Evolutionary conservation across 2,797 vertebrate species (phyloP).

Genomic region (Cyclura pinguis): DNA sequence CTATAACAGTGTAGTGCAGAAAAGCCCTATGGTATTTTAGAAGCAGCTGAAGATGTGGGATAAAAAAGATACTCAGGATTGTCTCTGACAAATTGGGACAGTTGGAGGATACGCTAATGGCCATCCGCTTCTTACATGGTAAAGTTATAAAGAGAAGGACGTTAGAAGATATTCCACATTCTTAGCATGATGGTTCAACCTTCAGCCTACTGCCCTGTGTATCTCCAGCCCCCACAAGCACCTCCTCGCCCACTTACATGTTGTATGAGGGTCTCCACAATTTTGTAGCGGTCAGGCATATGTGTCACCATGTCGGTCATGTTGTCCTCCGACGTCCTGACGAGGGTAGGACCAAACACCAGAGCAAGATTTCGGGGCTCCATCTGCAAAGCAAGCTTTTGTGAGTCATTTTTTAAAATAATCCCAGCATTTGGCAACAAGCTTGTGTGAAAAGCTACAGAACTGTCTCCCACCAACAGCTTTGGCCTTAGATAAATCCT

Average conservation of each 20-base stretch:
- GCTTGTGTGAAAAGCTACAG: not conserved
- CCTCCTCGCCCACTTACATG: slow-evolving; percentile 83
- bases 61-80: too few species aligned
- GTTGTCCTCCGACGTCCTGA: slow-evolving; percentile 97
- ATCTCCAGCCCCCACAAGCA: rapidly evolving
- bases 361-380: slow-evolving; percentile 96
- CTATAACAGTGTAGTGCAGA: too few species aligned
- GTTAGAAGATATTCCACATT: not conserved
- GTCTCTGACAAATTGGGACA: too few species aligned
- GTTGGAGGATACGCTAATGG: not conserved
- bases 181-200: not conserved
- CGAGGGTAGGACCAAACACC: slow-evolving; percentile 96
- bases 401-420: not conserved
- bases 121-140: not conserved
- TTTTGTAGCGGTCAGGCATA: slow-evolving; percentile 99
- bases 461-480: not conserved
- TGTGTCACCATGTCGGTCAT: slow-evolving; percentile 99
- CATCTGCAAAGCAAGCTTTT: slow-evolving; percentile 84
- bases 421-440: not conserved
- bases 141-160: not conserved
- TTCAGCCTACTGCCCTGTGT: rapidly evolving
- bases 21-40: too few species aligned
- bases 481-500: not conserved
- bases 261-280: slow-evolving; percentile 96
- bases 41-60: too few species aligned